Evolutionary conservation across 1,140 invertebrate genomes (phyloP), one percentile per base, ranked within the genome.

Genomic region (Orchesella cincta): DNA sequence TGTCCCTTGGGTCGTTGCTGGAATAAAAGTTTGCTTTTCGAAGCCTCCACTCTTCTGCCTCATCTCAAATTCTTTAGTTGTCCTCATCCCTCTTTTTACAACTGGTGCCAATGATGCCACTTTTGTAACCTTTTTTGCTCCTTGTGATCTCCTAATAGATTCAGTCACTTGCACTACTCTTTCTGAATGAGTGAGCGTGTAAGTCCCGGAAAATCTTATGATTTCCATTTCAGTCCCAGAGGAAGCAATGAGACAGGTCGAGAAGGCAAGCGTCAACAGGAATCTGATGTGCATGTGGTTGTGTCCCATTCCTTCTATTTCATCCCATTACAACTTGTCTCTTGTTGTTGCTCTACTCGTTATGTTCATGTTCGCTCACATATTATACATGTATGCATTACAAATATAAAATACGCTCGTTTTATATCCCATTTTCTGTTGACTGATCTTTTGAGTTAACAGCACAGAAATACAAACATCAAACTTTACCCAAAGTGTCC

Each of bases 161-260:
- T 67, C 62, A 67, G 62, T 67, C 62, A 67, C 28, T 67, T 67
- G 62, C 62, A 29, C 62, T 33, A 67, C 31, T 33, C 62, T 29
- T 67, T 67, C 62, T 29, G 62, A n/a, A 67, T 67, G 62, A 33
- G 62, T 67, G 62, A 67, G 62, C 62, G 31, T 67, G 62, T 67
- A 67, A 67, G 62, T 67, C 62, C 62, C 31, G 62, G 62, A 67
- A 67, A 67, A 67, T 67, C 62, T 67, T 67, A n/a, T 67, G 62
- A 67, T 67, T 67, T 33, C 62, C 62, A 67, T 67, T 67, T 67
- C 62, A 67, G 26, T 67, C 62, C 62, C 62, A 67, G 12, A 67
- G 12, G 62, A 67, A 33, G 62, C 62, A 8, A 33, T 31, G 28
- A 67, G 62, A 67, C 62, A 67, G 28, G 31, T n/a, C 29, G 62